Percentiles rank a stretch among this genome's conserved stretches.
phyloP scores from a whole-genome alignment of 2,113 vertebrate genomes.

The Setophaga petechia region DNA sequence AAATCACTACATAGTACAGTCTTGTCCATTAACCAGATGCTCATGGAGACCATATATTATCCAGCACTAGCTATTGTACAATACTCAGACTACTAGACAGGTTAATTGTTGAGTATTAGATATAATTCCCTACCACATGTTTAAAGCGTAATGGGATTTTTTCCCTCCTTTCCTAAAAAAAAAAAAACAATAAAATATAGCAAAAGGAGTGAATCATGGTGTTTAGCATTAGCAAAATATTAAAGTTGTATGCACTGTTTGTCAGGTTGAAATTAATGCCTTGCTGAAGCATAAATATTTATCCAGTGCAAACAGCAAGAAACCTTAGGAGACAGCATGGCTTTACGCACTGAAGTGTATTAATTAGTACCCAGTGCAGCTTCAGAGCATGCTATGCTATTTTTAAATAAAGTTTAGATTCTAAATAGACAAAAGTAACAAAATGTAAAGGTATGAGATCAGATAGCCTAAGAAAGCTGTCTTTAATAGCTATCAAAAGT shows the following conservation, averaged over 20 bases:
- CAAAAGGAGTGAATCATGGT: background rate
- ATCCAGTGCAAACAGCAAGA: slow-evolving; percentile 20
- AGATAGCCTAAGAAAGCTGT: background rate
- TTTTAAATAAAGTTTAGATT: slow-evolving; percentile 28
- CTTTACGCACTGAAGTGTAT: background rate
- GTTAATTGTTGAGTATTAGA: background rate
- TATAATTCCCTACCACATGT: background rate
- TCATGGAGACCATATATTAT: background rate
- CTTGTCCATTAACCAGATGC: background rate
- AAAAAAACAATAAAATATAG: background rate
- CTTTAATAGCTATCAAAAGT: background rate
- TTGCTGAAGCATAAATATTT: slow-evolving; percentile 57
- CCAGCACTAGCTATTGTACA: background rate
- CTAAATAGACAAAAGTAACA: background rate
- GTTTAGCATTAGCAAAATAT: background rate
- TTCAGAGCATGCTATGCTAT: background rate
- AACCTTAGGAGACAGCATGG: background rate
- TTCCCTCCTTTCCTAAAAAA: background rate
- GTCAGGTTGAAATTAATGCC: slow-evolving; percentile 11
- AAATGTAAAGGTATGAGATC: background rate
- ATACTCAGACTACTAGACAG: background rate
- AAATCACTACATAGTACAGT: background rate
- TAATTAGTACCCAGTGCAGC: background rate
- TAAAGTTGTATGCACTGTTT: background rate
- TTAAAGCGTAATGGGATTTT: background rate